Conservation (phyloP, 2,888 invertebrate species). For the Hermaeophaga mercurialis region DNA sequence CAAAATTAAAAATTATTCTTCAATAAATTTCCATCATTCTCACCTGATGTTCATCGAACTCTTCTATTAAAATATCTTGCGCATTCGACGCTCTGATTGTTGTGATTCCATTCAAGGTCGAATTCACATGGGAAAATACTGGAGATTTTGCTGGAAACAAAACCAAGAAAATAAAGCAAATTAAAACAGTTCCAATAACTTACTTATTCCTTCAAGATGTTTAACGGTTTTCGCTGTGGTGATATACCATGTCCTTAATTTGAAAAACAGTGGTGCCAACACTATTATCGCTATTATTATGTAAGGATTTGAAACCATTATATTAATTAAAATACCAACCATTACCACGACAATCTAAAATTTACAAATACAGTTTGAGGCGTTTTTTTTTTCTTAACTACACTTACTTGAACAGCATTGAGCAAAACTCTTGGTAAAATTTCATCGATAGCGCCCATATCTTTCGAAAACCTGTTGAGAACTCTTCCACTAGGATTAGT, state of each 20-base stretch:
- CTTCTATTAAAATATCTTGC: slow-evolving; percentile 27
- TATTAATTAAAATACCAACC: no score
- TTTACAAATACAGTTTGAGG: no score
- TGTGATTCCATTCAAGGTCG: slow-evolving; percentile 32
- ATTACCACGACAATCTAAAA: no score
- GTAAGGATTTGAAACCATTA: no score
- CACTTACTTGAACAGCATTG: slow-evolving; percentile 64
- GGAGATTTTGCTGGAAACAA: slow-evolving; percentile 39
- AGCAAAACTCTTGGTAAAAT: slow-evolving; percentile 68
- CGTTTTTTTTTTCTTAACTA: no score
- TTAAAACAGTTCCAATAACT: no score
- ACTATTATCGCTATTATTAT: no score
- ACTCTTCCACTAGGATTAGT: slow-evolving; percentile 81
- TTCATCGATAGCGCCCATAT: slow-evolving; percentile 80
- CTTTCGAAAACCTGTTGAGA: slow-evolving; percentile 81
- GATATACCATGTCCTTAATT: no score
- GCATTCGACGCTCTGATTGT: slow-evolving; percentile 35
- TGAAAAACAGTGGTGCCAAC: no score
- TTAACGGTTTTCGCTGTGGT: no score
- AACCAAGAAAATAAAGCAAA: no score
- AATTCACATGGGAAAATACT: slow-evolving; percentile 37
- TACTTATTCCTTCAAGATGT: no score
- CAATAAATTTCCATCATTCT: background rate
- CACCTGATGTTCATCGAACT: slow-evolving; percentile 39
- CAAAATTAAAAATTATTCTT: background rate